phyloP scores from a whole-genome alignment of 2,888 invertebrate species.

The Mimas tiliae region DNA sequence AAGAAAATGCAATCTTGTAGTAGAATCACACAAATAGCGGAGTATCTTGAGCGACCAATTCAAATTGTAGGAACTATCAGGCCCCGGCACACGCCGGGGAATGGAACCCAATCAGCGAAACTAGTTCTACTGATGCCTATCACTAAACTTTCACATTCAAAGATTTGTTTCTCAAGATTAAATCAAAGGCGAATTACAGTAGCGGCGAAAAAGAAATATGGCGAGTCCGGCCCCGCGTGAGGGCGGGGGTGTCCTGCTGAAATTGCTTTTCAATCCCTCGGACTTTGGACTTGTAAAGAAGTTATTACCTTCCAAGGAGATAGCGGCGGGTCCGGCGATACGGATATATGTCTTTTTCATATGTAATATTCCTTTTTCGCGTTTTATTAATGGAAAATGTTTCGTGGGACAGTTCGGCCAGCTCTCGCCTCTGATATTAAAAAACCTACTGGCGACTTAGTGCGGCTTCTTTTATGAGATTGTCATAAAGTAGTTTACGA shows the following conservation, averaged over 20 bases:
- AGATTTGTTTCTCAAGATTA: slow-evolving; percentile 85
- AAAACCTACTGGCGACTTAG: slow-evolving; percentile 72
- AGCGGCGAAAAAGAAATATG: slow-evolving; percentile 85
- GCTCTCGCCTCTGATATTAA: slow-evolving; percentile 80
- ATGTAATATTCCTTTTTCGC: slow-evolving; percentile 86
- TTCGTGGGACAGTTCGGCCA: slow-evolving; percentile 80
- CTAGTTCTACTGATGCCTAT: slow-evolving; percentile 83
- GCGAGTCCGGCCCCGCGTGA: slow-evolving; percentile 76
- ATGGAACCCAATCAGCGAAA: slow-evolving; percentile 81
- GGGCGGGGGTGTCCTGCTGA: slow-evolving; percentile 84
- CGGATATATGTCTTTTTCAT: slow-evolving; percentile 85
- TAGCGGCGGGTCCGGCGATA: slow-evolving; percentile 84
- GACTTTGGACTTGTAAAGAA: slow-evolving; percentile 87
- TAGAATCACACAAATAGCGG: slow-evolving; percentile 78
- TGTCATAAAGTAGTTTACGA: slow-evolving; percentile 70
- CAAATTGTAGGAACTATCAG: slow-evolving; percentile 70
- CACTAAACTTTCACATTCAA: slow-evolving; percentile 84
- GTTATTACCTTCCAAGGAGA: slow-evolving; percentile 85
- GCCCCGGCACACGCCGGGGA: slow-evolving; percentile 59
- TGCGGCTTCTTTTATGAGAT: slow-evolving; percentile 76
- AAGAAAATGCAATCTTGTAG: slow-evolving; percentile 78
- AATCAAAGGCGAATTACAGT: slow-evolving; percentile 85
- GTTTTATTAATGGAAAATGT: slow-evolving; percentile 86
- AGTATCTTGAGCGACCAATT: slow-evolving; percentile 74
- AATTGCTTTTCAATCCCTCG: slow-evolving; percentile 86